Evolutionary conservation across 1,140 invertebrate species (phyloP), one percentile per base, ranked within the genome.

Genomic region (Phymastichus coffea): DNA sequence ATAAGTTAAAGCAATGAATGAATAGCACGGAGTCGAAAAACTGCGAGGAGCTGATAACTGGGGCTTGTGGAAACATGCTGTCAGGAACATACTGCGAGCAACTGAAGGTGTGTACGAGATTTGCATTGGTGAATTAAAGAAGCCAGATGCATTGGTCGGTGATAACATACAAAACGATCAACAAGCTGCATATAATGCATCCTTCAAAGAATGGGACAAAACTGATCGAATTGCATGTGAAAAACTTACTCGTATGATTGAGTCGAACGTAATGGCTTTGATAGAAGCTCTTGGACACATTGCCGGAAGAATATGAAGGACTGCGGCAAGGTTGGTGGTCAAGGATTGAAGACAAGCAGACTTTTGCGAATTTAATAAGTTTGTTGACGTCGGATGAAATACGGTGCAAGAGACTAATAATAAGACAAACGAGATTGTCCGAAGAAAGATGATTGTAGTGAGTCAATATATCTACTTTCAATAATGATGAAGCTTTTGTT

Each of bases 191-290:
- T 48, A 44, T 59, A 33, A 56, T 10, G n/a, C 19, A 15, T 28
- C 23, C 0, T 47, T 65, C 0, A 65, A 54, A 15, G 23, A 3
- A 0, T 67, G 63, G 61, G 62, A 68, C 17, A 66, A 64, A 19
- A 43, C 58, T 2, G 63, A 67, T 57, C 51, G 64, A 10, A 47
- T 56, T 1, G 66, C 66, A 8, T 43, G 59, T 56, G 61, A 66
- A 53, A 62, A 64, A 9, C 41, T 68, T 1, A 49, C 66, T 0
- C 46, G 19, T 4, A 52, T 64, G 0, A 3, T 65, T 0, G 63
- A 67, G 7, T 46, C 57, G 0, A 61, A 44, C 3, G 61, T 66
- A 1, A 63, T 60, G 48, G 35, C 61, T 0, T 23, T 67, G 3
- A n/a, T 66, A n/a, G 64, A 65, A 1, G 28, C 61, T n/a, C n/a